Conservation (phyloP, 1,140 invertebrate genomes). For the Drosophila simulans region DNA sequence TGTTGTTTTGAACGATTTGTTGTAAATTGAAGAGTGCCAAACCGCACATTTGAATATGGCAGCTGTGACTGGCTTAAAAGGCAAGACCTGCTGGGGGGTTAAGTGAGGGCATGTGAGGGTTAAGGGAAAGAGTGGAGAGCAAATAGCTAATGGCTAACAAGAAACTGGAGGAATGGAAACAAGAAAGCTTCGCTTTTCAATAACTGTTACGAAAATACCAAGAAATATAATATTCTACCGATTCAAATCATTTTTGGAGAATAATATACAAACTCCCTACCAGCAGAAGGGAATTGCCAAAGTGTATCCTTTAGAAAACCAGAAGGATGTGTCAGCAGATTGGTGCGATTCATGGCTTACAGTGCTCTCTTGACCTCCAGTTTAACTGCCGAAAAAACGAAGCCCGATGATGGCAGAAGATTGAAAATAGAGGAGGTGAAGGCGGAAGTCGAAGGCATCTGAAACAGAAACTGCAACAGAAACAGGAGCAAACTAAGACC, state of each 20-base stretch:
- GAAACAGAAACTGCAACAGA: conserved; percentile 20
- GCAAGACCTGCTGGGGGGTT: conserved; percentile 6
- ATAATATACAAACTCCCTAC: neutral
- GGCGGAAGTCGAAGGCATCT: neutral
- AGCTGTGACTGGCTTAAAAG: conserved; percentile 35
- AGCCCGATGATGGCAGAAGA: conserved; percentile 20
- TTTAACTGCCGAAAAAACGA: conserved; percentile 63
- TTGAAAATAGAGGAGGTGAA: conserved; percentile 2
- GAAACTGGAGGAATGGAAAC: neutral
- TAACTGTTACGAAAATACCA: no score
- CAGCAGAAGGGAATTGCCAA: neutral
- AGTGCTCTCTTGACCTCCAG: conserved; percentile 72
- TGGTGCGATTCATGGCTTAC: conserved; percentile 45
- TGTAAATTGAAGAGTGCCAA: conserved; percentile 82
- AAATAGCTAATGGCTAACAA: neutral
- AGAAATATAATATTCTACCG: no score
- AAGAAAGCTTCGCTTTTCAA: neutral
- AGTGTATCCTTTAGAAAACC: conserved; percentile 8
- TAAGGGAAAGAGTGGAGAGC: neutral
- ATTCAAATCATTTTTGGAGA: neutral
- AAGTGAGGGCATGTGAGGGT: neutral
- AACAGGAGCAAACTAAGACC: conserved; percentile 13
- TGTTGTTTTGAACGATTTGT: conserved; percentile 65
- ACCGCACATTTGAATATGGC: conserved; percentile 77
- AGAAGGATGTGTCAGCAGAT: conserved; percentile 48